Conservation (phyloP, 1,140 invertebrate genomes). For the Zaprionus inermis region DNA sequence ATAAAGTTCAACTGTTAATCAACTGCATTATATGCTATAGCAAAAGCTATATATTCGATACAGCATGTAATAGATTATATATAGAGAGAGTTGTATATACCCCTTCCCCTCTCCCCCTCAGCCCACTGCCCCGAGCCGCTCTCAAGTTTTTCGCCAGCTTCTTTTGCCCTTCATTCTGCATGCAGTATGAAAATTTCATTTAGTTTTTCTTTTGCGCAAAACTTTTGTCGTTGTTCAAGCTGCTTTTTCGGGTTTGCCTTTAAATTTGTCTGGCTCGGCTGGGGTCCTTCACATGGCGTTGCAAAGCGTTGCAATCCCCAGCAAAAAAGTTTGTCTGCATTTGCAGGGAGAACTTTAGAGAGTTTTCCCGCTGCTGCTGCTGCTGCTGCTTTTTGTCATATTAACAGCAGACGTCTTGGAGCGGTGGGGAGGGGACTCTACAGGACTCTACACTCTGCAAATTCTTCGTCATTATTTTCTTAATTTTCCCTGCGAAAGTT, state of each 20-base stretch:
- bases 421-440: conserved; percentile 33
- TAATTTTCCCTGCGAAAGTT: conserved; percentile 20
- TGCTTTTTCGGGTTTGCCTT: conserved; percentile 58
- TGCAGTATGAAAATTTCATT: conserved; percentile 58
- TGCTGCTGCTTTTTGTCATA: conserved; percentile 73
- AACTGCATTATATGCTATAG: too few relatives aligned
- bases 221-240: conserved; percentile 50
- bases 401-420: conserved; percentile 57
- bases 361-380: conserved; percentile 34
- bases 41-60: too few relatives aligned
- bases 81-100: background rate
- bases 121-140: conserved; percentile 11
- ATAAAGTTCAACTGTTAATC: too few relatives aligned
- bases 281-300: conserved; percentile 41
- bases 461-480: conserved; percentile 31
- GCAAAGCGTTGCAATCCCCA: conserved; percentile 62
- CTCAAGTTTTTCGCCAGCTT: conserved; percentile 28
- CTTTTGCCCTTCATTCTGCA: conserved; percentile 4
- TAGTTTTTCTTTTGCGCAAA: conserved; percentile 48
- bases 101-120: too few relatives aligned
- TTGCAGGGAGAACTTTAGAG: conserved; percentile 60
- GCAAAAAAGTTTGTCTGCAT: conserved; percentile 74
- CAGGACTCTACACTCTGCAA: background rate
- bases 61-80: too few relatives aligned
- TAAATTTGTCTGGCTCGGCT: conserved; percentile 74